These are phyloP conservation scores for Corythornis cristatus DNA, from an alignment of 2,113 vertebrate species.

Conservation along the genomic window DNA sequence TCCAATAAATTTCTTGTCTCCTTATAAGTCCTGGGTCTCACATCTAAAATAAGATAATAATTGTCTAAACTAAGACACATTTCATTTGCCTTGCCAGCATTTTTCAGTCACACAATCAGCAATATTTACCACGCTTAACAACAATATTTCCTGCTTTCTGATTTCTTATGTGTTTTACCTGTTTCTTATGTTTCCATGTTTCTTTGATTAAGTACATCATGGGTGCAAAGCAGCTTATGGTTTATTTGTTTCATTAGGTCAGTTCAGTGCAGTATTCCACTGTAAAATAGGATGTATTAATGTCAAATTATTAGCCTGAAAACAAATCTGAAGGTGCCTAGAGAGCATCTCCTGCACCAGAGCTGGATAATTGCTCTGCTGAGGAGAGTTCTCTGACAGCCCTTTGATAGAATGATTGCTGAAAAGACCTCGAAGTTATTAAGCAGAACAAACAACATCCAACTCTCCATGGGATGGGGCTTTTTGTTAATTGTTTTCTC, in stretches of 20 bases:
- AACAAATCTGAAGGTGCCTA: conserved; percentile 17
- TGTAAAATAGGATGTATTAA: neutral
- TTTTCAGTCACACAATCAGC: neutral
- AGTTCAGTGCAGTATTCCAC: neutral
- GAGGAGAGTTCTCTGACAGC: conserved; percentile 32
- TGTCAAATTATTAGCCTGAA: conserved; percentile 46
- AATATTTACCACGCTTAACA: neutral
- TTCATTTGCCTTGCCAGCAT: neutral
- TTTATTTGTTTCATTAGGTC: neutral
- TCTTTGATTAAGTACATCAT: neutral
- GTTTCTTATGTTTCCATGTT: neutral
- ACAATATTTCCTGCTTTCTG: neutral
- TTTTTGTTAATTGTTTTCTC: neutral
- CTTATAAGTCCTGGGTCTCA: too few relatives aligned
- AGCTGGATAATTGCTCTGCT: conserved; percentile 35
- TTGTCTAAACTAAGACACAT: too few relatives aligned
- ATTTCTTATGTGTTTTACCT: neutral
- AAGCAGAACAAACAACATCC: conserved; percentile 1
- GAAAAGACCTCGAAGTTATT: conserved; percentile 18
- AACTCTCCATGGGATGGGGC: neutral
- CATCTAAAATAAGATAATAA: too few relatives aligned
- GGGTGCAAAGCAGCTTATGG: neutral
- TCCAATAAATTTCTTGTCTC: too few relatives aligned
- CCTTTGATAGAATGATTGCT: conserved; percentile 2
- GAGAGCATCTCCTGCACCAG: neutral